Conservation (phyloP, 2,888 invertebrate species). For the Drosophila birchii region DNA sequence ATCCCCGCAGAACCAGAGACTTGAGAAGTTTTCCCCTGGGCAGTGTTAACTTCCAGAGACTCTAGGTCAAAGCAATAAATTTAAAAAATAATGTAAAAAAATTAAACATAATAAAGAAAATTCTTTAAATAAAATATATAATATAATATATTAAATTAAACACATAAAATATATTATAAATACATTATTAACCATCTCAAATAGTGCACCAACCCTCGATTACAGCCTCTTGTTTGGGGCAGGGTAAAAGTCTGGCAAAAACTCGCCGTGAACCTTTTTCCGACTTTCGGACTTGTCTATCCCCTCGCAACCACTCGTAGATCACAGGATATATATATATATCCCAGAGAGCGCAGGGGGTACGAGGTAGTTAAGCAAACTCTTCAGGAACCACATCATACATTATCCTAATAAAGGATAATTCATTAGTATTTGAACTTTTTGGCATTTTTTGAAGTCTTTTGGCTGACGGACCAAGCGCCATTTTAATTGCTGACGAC, state of each 20-base stretch:
- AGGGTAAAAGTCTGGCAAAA: conserved; percentile 46
- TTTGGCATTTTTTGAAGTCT: conserved; percentile 82
- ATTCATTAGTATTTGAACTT: conserved; percentile 84
- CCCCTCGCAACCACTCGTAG: conserved; percentile 4
- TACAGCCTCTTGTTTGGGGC: conserved; percentile 7
- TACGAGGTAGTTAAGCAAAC: conserved; percentile 61
- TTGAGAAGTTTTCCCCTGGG: conserved; percentile 4
- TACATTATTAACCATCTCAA: neutral
- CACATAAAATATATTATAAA: too few species aligned
- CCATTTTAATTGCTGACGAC: conserved; percentile 69
- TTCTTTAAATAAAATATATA: neutral
- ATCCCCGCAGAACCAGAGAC: conserved; percentile 42
- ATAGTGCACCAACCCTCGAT: conserved; percentile 5
- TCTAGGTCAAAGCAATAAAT: neutral
- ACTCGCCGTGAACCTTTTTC: conserved; percentile 64
- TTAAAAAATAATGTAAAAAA: accelerated
- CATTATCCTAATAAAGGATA: conserved; percentile 84
- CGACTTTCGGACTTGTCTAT: conserved; percentile 49
- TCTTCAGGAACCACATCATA: conserved; percentile 83
- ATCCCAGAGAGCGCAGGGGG: conserved; percentile 10
- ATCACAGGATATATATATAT: conserved; percentile 29
- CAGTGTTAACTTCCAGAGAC: neutral
- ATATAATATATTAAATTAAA: too few species aligned
- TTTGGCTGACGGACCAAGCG: conserved; percentile 62
- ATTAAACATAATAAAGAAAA: neutral